Conservation (phyloP, 2,113 vertebrate genomes). For the Gymnarchus niloticus region DNA sequence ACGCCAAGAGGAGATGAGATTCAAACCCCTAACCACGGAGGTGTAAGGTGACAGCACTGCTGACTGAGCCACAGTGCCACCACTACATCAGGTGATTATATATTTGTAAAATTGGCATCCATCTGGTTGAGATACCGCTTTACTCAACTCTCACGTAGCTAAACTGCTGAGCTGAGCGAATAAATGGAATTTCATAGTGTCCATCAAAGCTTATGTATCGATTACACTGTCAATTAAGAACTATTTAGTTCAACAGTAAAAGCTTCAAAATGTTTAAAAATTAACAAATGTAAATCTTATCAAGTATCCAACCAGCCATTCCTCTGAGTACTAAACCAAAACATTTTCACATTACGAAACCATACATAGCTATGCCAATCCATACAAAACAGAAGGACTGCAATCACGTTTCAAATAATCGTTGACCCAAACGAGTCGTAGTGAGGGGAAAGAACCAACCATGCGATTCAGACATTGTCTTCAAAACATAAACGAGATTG, state of each 20-base stretch:
- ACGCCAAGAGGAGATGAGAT: too few relatives aligned
- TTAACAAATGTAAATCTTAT: background rate
- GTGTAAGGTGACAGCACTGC: background rate
- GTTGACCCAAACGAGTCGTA: conserved; percentile 40
- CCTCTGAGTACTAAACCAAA: background rate
- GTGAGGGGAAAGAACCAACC: conserved; percentile 53
- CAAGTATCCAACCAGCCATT: background rate
- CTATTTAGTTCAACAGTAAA: background rate
- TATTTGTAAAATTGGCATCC: background rate
- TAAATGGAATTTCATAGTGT: background rate
- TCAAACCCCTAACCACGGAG: background rate
- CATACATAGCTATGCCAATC: background rate
- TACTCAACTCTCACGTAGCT: background rate
- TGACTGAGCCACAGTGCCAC: background rate
- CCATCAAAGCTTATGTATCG: background rate
- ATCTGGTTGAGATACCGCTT: background rate
- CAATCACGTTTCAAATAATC: conserved; percentile 52
- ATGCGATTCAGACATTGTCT: conserved; percentile 52
- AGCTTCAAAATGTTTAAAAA: background rate
- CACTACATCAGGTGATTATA: background rate
- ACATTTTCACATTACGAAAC: conserved; percentile 1
- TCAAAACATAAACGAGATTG: conserved; percentile 56
- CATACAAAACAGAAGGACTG: conserved; percentile 30
- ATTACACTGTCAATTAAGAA: background rate
- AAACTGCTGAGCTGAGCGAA: background rate